phyloP scores from a whole-genome alignment of 2,797 vertebrate genomes.

The Tinamus major region DNA sequence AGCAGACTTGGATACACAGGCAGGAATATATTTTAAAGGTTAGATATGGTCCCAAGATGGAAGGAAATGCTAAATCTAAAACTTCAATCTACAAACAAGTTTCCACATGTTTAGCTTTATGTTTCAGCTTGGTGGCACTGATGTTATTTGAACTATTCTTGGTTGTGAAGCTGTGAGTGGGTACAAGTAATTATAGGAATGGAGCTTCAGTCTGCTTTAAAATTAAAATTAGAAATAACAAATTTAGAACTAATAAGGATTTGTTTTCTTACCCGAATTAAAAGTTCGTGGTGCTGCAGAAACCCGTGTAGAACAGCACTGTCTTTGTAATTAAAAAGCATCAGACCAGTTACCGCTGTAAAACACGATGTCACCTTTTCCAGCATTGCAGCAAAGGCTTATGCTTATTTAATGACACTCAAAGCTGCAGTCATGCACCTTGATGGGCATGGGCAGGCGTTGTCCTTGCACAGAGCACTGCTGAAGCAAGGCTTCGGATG shows the following conservation, averaged over 20 bases:
- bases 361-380: slow-evolving; percentile 24
- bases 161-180: not conserved
- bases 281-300: not conserved
- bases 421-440: slow-evolving; percentile 25
- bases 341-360: not conserved
- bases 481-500: not conserved
- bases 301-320: not conserved
- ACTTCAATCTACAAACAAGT: not conserved
- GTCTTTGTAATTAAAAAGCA: not conserved
- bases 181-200: not conserved
- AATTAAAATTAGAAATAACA: not conserved
- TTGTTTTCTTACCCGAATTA: not conserved
- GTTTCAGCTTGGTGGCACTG: not conserved
- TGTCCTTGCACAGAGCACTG: not conserved
- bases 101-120: not conserved
- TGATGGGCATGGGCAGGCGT: slow-evolving; percentile 17
- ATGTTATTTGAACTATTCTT: not conserved
- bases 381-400: slow-evolving; percentile 63
- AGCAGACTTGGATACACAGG: not conserved
- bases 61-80: slow-evolving; percentile 27
- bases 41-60: not conserved
- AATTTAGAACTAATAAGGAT: not conserved
- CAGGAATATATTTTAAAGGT: not conserved
- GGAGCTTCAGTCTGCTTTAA: not conserved
- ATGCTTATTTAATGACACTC: slow-evolving; percentile 57